These are phyloP conservation scores for Heterohyrax brucei DNA, from an alignment of 2,797 vertebrate genomes.

Conservation along the genomic window DNA sequence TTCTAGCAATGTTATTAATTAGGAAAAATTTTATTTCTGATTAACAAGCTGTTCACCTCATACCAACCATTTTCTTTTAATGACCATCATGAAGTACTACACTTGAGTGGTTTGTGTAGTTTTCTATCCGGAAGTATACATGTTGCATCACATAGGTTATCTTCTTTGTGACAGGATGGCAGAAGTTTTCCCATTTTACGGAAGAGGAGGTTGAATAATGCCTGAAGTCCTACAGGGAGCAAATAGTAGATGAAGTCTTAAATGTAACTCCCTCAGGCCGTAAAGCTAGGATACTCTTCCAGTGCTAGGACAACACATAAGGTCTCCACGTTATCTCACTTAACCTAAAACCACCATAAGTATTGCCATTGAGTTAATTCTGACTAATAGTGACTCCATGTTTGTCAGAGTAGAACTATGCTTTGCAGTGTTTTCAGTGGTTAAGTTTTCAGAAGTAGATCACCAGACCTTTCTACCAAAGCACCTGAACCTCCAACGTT, in stretches of 20 bases:
- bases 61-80: not conserved
- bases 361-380: too few species aligned
- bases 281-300: not conserved
- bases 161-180: not conserved
- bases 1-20: constrained; percentile 17
- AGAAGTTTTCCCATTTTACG: not conserved
- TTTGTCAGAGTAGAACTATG: too few species aligned
- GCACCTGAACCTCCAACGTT: too few species aligned
- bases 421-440: too few species aligned
- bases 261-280: not conserved
- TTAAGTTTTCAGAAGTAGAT: too few species aligned
- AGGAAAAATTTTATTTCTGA: not conserved
- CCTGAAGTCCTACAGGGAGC: not conserved
- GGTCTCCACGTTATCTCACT: not conserved
- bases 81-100: not conserved
- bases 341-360: not conserved
- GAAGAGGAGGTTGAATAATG: not conserved
- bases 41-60: not conserved
- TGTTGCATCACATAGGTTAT: not conserved
- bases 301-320: not conserved
- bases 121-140: not conserved
- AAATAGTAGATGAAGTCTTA: too few species aligned
- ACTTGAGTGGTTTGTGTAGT: not conserved
- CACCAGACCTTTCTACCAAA: too few species aligned
- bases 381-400: too few species aligned